A percentile compares a stretch with the other conserved stretches of the same genome.
phyloP scores from a whole-genome alignment of 1,140 invertebrate genomes.

The Ectropis grisescens region DNA sequence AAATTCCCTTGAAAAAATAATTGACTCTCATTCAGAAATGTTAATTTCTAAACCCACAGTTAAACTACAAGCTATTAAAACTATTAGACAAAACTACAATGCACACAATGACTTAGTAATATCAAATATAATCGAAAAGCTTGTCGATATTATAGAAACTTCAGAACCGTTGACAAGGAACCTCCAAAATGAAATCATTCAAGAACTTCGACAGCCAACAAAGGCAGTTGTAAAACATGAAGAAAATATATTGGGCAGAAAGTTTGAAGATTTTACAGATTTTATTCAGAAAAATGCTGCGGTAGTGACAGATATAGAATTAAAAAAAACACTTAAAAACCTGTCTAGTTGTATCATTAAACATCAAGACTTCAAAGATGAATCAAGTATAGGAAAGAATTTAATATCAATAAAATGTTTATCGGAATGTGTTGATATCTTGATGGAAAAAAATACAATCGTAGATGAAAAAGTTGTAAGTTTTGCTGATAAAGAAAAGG shows the following conservation, averaged over 20 bases:
- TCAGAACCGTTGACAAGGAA: slow-evolving; percentile 10
- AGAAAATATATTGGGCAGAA: slow-evolving; percentile 6
- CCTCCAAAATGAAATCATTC: slow-evolving; percentile 9
- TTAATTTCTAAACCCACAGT: slow-evolving; percentile 24
- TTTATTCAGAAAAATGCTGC: no score
- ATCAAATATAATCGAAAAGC: slow-evolving; percentile 2
- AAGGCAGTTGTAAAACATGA: background rate
- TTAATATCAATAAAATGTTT: slow-evolving; percentile 44
- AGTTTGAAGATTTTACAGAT: no score
- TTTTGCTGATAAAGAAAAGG: slow-evolving; percentile 9
- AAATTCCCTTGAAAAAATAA: slow-evolving; percentile 23
- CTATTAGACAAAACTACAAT: no score
- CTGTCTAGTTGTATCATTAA: slow-evolving; percentile 25
- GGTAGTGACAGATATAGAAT: no score
- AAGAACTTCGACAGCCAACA: slow-evolving; percentile 12
- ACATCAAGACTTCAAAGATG: slow-evolving; percentile 32
- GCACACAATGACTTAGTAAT: no score
- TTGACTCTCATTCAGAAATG: slow-evolving; percentile 26
- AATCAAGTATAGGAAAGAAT: slow-evolving; percentile 26
- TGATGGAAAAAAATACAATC: slow-evolving; percentile 17
- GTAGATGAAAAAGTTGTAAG: no score
- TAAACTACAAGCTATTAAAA: slow-evolving; percentile 10
- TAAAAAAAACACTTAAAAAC: slow-evolving; percentile 18
- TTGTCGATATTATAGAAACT: slow-evolving; percentile 13
- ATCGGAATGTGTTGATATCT: slow-evolving; percentile 33